Evolutionary conservation across 1,140 invertebrate species (phyloP).

Genomic region (Ridgeia piscesae): DNA sequence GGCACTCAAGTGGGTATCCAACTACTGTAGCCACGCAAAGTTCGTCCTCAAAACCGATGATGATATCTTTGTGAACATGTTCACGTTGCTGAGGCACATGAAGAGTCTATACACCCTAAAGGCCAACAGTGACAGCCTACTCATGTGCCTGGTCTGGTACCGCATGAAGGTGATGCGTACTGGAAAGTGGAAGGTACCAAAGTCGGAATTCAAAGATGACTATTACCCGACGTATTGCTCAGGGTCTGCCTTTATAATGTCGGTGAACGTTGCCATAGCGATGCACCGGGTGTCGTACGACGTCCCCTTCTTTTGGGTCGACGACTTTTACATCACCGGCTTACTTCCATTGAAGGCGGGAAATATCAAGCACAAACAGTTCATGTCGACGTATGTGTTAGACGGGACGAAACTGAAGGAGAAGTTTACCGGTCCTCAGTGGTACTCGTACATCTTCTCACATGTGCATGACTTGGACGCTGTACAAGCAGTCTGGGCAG

Average conservation of each 20-base stretch:
- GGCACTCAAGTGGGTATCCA: slow-evolving; percentile 78
- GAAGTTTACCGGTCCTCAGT: slow-evolving; percentile 30
- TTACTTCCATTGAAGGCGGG: slow-evolving; percentile 29
- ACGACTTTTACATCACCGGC: slow-evolving; percentile 37
- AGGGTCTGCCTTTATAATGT: slow-evolving; percentile 27
- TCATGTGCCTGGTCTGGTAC: slow-evolving; percentile 30
- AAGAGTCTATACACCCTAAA: slow-evolving; percentile 16
- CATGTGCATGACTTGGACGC: slow-evolving; percentile 27
- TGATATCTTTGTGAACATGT: slow-evolving; percentile 62
- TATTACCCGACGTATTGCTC: slow-evolving; percentile 33
- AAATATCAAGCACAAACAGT: slow-evolving; percentile 29
- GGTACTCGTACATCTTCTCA: slow-evolving; percentile 31
- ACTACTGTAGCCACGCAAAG: slow-evolving; percentile 65
- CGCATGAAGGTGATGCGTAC: slow-evolving; percentile 28
- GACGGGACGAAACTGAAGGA: slow-evolving; percentile 27
- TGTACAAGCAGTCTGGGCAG: slow-evolving; percentile 26
- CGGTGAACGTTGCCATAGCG: slow-evolving; percentile 23
- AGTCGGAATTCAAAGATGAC: slow-evolving; percentile 26
- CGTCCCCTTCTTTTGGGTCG: slow-evolving; percentile 38
- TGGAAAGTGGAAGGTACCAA: slow-evolving; percentile 27
- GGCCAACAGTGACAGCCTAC: slow-evolving; percentile 17
- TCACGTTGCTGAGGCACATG: slow-evolving; percentile 34
- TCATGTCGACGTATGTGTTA: slow-evolving; percentile 29
- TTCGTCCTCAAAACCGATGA: slow-evolving; percentile 63
- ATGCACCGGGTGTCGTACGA: slow-evolving; percentile 29